phyloP scores from a whole-genome alignment of 2,888 invertebrate genomes.

The Eudasyphora cyanicolor region DNA sequence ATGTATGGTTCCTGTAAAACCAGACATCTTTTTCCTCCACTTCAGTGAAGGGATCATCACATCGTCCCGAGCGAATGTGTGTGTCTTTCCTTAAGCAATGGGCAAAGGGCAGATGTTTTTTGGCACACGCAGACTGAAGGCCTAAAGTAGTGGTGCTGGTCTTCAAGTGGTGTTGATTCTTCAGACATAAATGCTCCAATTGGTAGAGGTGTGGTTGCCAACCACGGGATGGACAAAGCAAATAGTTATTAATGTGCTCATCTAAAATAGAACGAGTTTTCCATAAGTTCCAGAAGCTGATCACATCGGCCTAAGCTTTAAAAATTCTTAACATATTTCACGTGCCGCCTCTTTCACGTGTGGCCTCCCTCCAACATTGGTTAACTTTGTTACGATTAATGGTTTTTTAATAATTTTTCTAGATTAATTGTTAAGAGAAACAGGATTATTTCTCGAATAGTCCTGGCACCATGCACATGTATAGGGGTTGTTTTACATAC shows the following conservation, averaged over 20 bases:
- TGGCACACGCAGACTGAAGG: constrained; percentile 45
- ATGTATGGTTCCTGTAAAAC: constrained; percentile 44
- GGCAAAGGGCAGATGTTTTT: constrained; percentile 40
- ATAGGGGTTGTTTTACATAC: constrained; percentile 40
- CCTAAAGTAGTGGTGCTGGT: neutral
- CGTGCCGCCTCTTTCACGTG: neutral
- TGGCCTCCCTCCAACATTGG: neutral
- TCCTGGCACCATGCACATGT: neutral
- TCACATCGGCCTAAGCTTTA: constrained; percentile 1
- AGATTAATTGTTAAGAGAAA: constrained; percentile 43
- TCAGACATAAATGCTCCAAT: constrained; percentile 10
- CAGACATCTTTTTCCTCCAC: constrained; percentile 38
- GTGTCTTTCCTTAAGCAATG: neutral
- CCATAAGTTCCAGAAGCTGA: neutral
- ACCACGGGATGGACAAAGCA: neutral
- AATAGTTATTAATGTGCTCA: constrained; percentile 9
- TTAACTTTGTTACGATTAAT: constrained; percentile 37
- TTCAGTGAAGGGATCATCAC: constrained; percentile 3
- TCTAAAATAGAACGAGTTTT: constrained; percentile 27
- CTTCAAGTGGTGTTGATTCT: constrained; percentile 26
- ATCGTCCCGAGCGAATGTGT: neutral
- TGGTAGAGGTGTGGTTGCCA: constrained; percentile 16
- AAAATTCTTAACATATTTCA: constrained; percentile 24
- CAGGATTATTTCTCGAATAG: constrained; percentile 23
- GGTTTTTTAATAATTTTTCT: constrained; percentile 40